phyloP scores from a whole-genome alignment of 1,140 invertebrate species.

The Drosophila kepulauana region DNA sequence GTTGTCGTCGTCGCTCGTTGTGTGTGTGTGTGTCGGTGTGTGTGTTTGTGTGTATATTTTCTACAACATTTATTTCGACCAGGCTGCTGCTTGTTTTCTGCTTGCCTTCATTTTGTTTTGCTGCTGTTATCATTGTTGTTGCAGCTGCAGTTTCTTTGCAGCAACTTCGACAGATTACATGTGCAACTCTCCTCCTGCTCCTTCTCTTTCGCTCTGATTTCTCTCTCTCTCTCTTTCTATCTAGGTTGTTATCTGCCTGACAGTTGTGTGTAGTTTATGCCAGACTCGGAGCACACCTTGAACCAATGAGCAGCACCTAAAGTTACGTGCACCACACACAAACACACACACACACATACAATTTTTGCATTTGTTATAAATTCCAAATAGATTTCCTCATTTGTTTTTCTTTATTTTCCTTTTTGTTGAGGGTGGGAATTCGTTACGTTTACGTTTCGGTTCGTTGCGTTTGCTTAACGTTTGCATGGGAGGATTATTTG shows the following conservation, averaged over 20 bases:
- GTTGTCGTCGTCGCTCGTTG: slow-evolving; percentile 31
- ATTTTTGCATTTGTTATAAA: slow-evolving; percentile 55
- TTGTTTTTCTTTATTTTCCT: slow-evolving; percentile 39
- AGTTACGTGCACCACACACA: slow-evolving; percentile 5
- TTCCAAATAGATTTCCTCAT: slow-evolving; percentile 70
- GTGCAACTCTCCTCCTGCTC: slow-evolving; percentile 1
- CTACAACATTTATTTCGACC: slow-evolving; percentile 77
- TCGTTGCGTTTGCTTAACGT: slow-evolving; percentile 38
- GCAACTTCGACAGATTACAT: slow-evolving; percentile 63
- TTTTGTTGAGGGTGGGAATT: slow-evolving; percentile 19
- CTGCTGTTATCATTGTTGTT: slow-evolving; percentile 58
- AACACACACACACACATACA: slow-evolving; percentile 16
- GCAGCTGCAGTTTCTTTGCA: slow-evolving; percentile 48
- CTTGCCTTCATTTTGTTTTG: slow-evolving; percentile 58
- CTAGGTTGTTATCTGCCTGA: slow-evolving; percentile 51
- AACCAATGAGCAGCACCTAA: slow-evolving; percentile 8
- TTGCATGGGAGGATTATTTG: slow-evolving; percentile 65
- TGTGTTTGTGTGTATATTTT: slow-evolving; percentile 51
- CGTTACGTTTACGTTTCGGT: slow-evolving; percentile 42
- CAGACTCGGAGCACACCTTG: slow-evolving; percentile 57
- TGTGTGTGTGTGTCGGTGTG: slow-evolving; percentile 30
- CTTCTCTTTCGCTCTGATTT: not conserved
- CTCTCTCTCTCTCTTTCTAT: not conserved
- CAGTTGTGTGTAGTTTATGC: slow-evolving; percentile 52
- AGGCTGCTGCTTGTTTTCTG: slow-evolving; percentile 65